Base-by-base conservation (phyloP, 2,797 vertebrate species). In the Acrossocheilus wenchowensis region DNA sequence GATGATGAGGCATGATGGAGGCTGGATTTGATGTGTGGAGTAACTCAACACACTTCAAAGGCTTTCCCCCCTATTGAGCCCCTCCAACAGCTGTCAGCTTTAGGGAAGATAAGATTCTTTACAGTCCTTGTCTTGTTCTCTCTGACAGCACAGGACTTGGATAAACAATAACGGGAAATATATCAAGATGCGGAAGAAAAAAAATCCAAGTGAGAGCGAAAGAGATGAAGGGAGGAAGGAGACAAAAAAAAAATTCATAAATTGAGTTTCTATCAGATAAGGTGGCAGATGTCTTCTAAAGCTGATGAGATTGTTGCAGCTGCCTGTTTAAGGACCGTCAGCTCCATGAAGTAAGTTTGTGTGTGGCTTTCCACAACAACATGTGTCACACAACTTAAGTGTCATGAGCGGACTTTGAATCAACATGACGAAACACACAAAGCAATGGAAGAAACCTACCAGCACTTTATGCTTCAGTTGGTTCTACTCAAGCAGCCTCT, bases 121-220 rank as follows among this genome's bases (percentile, higher is more conserved):
- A 90, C 90, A 75, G 74, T 85, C 92, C 89, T 92, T 89, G 89
- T 93, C 92, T 92, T 92, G 91, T 91, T 94, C 91, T 89, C 85
- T 89, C 85, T 90, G 93, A 94, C 93, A 94, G 91, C 88, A 89
- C 90, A 90, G 86, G 90, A 92, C 90, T 83, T 89, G 91, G 92
- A 91, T 89, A 93, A 93, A 94, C 92, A 94, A 93, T 93, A 91
- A 90, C 41, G 89, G 92, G 87, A 91, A 91, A 91, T 92, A 85
- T 88, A 88, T 89, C 87, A 87, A 92, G 88, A 86, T 86, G 30
- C 64, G n/a, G 26, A 74, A 41, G 23, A 7, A 50, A 57, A 57
- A 81, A 81, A 60, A 62, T n/a, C 8, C 30, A 43, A 64, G 64
- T 26, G 72, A 86, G 81, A 73, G 68, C 60, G 5, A 36, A 69